Evolutionary conservation across 2,113 vertebrate species (phyloP), one percentile per base, ranked within the genome.

Genomic region (Pygoscelis antarcticus): DNA sequence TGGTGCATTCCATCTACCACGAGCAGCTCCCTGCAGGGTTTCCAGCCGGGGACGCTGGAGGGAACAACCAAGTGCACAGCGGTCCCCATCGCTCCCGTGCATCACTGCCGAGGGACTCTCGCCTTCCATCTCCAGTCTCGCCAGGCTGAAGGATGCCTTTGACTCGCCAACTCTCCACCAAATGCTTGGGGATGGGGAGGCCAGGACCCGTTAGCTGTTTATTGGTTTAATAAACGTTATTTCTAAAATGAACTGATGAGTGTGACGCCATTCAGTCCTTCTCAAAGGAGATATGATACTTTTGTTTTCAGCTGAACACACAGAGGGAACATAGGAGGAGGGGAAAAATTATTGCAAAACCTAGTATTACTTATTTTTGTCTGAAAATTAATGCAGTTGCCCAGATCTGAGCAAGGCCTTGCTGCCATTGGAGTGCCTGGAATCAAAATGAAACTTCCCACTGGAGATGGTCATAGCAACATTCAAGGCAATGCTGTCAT

Each of bases 91-190:
- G 2, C 13, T 65, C 16, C 21, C 12, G 1, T 3, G 2, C 2
- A 2, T 42, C 60, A 1, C 19, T 47, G 6, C 26, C 2, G 1
- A 49, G 34, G 42, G 13, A 12, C 23, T n/a, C 2, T 17, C 0
- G 0, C 20, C 38, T 65, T 40, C 22, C 20, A 9, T 9, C 34
- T 21, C 0, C 0, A 64, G 44, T 5, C 64, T 54, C 4, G 3
- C 17, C 42, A 38, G 17, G 22, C 11, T 66, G 16, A 36, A 77
- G 18, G 1, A 1, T 32, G 10, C 16, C 26, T 77, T 76, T n/a
- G 36, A 7, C 46, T 68, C 9, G 2, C 15, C 58, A 32, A 1
- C 23, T n/a, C n/a, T 34, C 16, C 22, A 12, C 15, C 5, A 62
- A 38, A 25, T 20, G 8, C 42, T 61, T 55, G 17, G 30, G 17